These are phyloP conservation scores for Drosophila busckii DNA, from an alignment of 1,140 invertebrate species.

Conservation along the genomic window DNA sequence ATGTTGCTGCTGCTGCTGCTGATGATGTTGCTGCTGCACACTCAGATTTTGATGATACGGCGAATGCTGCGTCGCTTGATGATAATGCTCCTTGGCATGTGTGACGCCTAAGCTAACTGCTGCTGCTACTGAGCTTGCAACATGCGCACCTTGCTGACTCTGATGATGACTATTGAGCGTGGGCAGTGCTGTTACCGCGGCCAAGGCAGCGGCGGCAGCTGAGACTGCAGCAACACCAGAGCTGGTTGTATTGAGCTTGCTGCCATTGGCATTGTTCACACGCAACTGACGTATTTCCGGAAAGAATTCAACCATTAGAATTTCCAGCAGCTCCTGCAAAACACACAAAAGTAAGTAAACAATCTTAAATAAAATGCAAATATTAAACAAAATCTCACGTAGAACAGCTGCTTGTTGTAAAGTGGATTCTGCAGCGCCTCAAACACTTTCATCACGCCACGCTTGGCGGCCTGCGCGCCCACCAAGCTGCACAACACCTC, in stretches of 20 bases:
- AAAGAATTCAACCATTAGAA: slow-evolving; percentile 86
- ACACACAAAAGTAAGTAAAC: background rate
- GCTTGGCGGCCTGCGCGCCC: slow-evolving; percentile 89
- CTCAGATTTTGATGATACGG: slow-evolving; percentile 13
- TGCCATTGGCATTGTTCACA: slow-evolving; percentile 42
- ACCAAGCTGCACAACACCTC: slow-evolving; percentile 90
- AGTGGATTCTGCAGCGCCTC: slow-evolving; percentile 90
- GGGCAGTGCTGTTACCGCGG: slow-evolving; percentile 40
- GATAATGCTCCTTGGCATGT: slow-evolving; percentile 22
- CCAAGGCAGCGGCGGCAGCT: slow-evolving; percentile 45
- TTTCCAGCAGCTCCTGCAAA: slow-evolving; percentile 86
- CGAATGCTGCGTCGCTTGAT: slow-evolving; percentile 26
- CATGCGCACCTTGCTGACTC: background rate
- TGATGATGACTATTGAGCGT: slow-evolving; percentile 21
- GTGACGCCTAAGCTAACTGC: background rate
- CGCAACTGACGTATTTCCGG: slow-evolving; percentile 82
- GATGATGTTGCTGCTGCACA: slow-evolving; percentile 5
- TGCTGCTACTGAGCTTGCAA: slow-evolving; percentile 5
- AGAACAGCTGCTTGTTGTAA: slow-evolving; percentile 94
- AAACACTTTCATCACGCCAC: slow-evolving; percentile 92
- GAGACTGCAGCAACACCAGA: slow-evolving; percentile 56
- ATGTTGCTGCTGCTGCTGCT: background rate
- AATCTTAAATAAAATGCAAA: background rate
- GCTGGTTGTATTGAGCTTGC: slow-evolving; percentile 54
- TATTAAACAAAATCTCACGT: slow-evolving; percentile 83